Percentiles rank a stretch among this genome's conserved stretches.
Conservation (phyloP, 2,797 vertebrate genomes). For the Sorex maritimensis region DNA sequence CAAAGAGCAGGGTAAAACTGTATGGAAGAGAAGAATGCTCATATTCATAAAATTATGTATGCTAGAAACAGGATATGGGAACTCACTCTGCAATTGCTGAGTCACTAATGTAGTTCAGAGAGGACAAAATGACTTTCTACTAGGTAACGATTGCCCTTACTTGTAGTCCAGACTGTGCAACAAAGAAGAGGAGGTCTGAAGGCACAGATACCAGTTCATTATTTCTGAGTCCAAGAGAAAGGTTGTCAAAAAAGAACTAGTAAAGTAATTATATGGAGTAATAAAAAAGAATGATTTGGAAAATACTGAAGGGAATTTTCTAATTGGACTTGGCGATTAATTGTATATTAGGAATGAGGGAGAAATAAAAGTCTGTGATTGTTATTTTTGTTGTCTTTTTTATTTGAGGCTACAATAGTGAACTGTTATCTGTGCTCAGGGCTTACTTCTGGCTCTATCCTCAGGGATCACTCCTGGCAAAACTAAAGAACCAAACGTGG, state of each 20-base stretch:
- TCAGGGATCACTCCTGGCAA: too few species aligned
- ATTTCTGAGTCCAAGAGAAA: not conserved
- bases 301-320: not conserved
- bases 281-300: not conserved
- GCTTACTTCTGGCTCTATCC: too few species aligned
- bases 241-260: not conserved
- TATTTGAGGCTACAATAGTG: too few species aligned
- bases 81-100: not conserved
- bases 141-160: not conserved
- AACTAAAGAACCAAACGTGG: too few species aligned
- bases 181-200: not conserved
- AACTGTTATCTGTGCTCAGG: too few species aligned
- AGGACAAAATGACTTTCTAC: not conserved
- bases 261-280: not conserved
- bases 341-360: not conserved
- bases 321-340: conserved; percentile 22
- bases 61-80: not conserved
- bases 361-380: not conserved
- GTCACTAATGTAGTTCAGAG: not conserved
- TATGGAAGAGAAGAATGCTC: not conserved
- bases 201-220: not conserved
- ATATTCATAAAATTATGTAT: not conserved
- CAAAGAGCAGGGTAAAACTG: not conserved
- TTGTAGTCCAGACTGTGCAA: not conserved
- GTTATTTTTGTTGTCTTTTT: not conserved